Conservation (phyloP, 2,888 invertebrate species). For the Acrocyrtus sp. region DNA sequence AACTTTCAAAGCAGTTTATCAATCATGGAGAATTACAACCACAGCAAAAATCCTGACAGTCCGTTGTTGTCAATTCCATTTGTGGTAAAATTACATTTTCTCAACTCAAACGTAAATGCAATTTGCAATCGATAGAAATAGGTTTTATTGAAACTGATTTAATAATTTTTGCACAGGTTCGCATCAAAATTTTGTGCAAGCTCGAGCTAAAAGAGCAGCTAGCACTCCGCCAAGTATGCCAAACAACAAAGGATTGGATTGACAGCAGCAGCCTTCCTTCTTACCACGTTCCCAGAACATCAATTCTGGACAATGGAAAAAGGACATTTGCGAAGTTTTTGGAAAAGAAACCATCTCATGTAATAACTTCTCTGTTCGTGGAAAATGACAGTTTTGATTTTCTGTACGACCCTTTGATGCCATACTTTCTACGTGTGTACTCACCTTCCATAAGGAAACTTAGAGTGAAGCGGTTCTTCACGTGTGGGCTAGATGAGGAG, state of each 20-base stretch:
- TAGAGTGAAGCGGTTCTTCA: constrained; percentile 13
- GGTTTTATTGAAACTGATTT: too few species aligned
- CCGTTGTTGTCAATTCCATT: constrained; percentile 5
- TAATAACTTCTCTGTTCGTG: constrained; percentile 4
- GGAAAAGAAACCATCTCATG: constrained; percentile 18
- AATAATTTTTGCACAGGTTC: constrained; percentile 15
- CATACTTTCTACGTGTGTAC: constrained; percentile 8
- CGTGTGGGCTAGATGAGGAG: background rate
- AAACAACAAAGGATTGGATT: constrained; percentile 26
- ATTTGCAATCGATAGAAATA: background rate
- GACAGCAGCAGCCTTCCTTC: constrained; percentile 10
- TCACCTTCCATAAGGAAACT: background rate
- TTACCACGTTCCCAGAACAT: constrained; percentile 9
- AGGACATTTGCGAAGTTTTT: constrained; percentile 28
- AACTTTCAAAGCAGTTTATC: too few species aligned
- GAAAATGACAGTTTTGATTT: constrained; percentile 8
- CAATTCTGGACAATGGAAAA: constrained; percentile 15
- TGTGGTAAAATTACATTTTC: constrained; percentile 17
- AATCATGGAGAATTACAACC: too few species aligned
- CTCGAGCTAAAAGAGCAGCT: constrained; percentile 15
- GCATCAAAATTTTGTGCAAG: constrained; percentile 13
- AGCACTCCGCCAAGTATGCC: constrained; percentile 5
- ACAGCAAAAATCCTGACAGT: too few species aligned
- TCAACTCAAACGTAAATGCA: background rate
- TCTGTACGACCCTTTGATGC: constrained; percentile 9